Conservation (phyloP, 1,140 invertebrate species). For the Pseudachorutes palmiensis region DNA sequence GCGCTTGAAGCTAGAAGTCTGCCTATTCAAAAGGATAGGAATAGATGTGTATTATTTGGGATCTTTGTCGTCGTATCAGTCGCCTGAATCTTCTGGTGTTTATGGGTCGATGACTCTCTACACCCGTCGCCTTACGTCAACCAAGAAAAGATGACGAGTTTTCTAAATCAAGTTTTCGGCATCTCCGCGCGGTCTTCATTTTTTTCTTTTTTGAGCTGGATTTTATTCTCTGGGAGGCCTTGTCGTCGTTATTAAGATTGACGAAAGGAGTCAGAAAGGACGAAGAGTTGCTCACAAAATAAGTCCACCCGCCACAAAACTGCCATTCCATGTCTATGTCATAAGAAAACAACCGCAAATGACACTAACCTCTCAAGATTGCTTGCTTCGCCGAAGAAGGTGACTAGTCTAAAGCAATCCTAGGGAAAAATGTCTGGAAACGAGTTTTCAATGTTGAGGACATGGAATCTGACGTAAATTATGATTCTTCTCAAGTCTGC, state of each 20-base stretch:
- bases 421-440: neutral
- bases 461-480: neutral
- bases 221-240: constrained; percentile 8
- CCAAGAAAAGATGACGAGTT: constrained; percentile 4
- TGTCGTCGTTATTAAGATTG: constrained; percentile 8
- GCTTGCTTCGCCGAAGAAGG: too few species aligned
- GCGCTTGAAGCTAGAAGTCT: too few species aligned
- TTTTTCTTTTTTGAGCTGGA: neutral
- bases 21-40: neutral
- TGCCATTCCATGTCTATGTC: neutral
- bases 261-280: neutral
- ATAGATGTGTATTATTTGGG: neutral
- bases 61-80: neutral
- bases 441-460: neutral
- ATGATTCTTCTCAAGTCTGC: neutral
- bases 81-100: neutral
- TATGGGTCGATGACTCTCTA: constrained; percentile 10
- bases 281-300: neutral
- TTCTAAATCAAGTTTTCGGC: constrained; percentile 11
- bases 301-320: neutral
- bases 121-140: neutral
- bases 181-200: neutral
- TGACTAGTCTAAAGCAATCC: too few species aligned
- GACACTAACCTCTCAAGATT: neutral
- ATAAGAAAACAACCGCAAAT: neutral